These are phyloP conservation scores for Tenthredo amoena DNA, from an alignment of 2,888 invertebrate species.

Conservation along the genomic window DNA sequence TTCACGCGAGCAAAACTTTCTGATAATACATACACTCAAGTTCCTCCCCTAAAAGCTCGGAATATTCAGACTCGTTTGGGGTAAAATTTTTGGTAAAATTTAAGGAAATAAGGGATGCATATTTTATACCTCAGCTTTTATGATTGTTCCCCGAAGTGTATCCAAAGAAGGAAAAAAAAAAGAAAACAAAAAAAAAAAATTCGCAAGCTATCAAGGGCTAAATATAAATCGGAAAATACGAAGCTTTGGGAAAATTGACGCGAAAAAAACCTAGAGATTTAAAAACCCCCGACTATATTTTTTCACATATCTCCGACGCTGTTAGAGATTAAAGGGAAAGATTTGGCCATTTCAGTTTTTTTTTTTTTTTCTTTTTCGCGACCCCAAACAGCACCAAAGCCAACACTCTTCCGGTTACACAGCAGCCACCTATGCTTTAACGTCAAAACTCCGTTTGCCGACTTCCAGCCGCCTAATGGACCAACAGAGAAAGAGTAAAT, in stretches of 20 bases:
- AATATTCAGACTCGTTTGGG: background rate
- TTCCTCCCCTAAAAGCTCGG: background rate
- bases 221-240: background rate
- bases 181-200: background rate
- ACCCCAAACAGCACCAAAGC: conserved; percentile 4
- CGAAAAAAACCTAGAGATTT: background rate
- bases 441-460: conserved; percentile 32
- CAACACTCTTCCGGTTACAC: conserved; percentile 3
- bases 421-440: conserved; percentile 10
- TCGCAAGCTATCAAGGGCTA: background rate
- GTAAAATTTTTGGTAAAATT: background rate
- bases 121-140: background rate
- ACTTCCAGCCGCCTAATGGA: conserved; percentile 28
- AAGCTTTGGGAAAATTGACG: background rate
- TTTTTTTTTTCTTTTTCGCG: background rate
- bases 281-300: background rate
- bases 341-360: background rate
- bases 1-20: background rate
- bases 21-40: conserved; percentile 2
- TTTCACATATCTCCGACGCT: background rate
- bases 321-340: background rate
- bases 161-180: no score
- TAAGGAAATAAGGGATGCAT: background rate
- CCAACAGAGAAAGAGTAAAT: conserved; percentile 31
- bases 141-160: background rate